Conservation (phyloP, 2,113 vertebrate genomes). For the Rhinogobius similis region DNA sequence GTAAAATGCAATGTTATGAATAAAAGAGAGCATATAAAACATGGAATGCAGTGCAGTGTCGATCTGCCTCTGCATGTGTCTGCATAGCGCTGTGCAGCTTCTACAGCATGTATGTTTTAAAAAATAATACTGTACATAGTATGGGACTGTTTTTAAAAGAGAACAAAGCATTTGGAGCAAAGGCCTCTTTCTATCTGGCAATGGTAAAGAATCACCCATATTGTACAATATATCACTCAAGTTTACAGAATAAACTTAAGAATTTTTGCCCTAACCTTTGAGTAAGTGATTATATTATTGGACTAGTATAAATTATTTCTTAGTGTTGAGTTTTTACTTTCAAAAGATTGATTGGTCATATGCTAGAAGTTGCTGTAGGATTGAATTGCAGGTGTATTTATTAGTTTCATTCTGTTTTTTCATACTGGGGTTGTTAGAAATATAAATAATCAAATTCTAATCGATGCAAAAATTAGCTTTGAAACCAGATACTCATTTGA, state of each 20-base stretch:
- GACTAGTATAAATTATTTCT: not conserved
- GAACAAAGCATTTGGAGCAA: not conserved
- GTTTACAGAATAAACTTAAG: no score
- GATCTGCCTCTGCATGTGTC: conserved; percentile 7
- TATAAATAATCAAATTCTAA: no score
- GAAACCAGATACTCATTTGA: no score
- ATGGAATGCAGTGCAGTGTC: conserved; percentile 61
- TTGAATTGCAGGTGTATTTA: not conserved
- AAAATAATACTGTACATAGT: not conserved
- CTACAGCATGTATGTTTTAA: not conserved
- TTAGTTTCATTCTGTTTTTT: no score
- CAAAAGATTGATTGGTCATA: not conserved
- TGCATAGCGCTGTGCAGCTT: conserved; percentile 19
- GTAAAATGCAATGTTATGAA: conserved; percentile 78
- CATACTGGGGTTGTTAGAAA: not conserved
- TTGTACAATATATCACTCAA: no score
- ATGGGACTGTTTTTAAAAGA: not conserved
- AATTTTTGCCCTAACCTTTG: no score
- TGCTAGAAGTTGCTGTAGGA: not conserved
- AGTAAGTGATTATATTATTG: no score
- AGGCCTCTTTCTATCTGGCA: no score
- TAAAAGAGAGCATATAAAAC: conserved; percentile 74
- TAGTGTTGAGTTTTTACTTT: not conserved
- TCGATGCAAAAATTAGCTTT: no score
- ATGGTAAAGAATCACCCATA: no score